A percentile compares a stretch with the other conserved stretches of the same genome.
These are phyloP conservation scores for Brachypterus glaber DNA, from an alignment of 2,888 invertebrate species.

Conservation along the genomic window DNA sequence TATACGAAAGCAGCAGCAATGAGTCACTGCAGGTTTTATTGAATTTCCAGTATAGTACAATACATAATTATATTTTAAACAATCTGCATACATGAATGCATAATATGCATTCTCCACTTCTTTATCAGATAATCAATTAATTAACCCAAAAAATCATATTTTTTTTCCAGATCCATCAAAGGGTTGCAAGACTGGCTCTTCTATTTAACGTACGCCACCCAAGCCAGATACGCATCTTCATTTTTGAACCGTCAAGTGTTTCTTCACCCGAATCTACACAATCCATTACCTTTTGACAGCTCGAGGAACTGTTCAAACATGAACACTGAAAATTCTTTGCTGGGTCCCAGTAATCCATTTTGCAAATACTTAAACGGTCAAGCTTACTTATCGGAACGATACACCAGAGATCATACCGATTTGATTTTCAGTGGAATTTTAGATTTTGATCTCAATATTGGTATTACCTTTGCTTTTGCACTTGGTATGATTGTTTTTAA, in stretches of 20 bases:
- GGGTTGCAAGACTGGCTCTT: slow-evolving; percentile 74
- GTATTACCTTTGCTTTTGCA: slow-evolving; percentile 74
- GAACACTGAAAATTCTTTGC: slow-evolving; percentile 46
- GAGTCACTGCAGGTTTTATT: too few species aligned
- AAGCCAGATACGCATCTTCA: slow-evolving; percentile 70
- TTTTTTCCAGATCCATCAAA: slow-evolving; percentile 56
- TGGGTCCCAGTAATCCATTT: slow-evolving; percentile 43
- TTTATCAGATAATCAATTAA: slow-evolving; percentile 1
- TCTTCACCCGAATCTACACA: slow-evolving; percentile 44
- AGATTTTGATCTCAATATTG: slow-evolving; percentile 67
- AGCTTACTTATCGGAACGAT: slow-evolving; percentile 62
- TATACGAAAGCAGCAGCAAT: too few species aligned
- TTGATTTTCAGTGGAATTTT: slow-evolving; percentile 51
- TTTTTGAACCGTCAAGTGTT: slow-evolving; percentile 66
- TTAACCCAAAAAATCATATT: slow-evolving; percentile 4
- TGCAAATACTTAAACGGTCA: slow-evolving; percentile 63
- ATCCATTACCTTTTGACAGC: slow-evolving; percentile 41
- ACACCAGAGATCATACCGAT: slow-evolving; percentile 50
- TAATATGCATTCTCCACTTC: too few species aligned
- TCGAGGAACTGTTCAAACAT: slow-evolving; percentile 48
- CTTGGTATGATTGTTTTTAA: slow-evolving; percentile 73
- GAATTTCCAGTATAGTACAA: too few species aligned
- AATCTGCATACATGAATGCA: too few species aligned
- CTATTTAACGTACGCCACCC: slow-evolving; percentile 69
- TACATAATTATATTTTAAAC: too few species aligned